These are phyloP conservation scores for Cladopsammia gracilis DNA, from an alignment of 64 coral and sea anemone species.

Conservation along the genomic window DNA sequence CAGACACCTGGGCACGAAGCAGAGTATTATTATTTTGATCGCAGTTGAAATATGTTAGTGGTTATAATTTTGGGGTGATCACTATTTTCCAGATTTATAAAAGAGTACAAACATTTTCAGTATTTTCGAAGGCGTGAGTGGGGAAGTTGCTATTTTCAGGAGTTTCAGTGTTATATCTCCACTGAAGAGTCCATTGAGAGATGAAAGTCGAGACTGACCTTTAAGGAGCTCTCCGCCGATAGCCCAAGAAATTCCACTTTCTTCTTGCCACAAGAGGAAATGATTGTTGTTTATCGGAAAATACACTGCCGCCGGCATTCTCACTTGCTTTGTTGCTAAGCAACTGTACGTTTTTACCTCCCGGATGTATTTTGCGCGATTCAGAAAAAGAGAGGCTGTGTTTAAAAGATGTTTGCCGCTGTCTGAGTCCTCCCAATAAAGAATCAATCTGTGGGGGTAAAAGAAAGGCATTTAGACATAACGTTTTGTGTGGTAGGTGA, in stretches of 20 bases:
- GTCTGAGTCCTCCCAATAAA: slow-evolving; percentile 86
- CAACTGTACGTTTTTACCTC: slow-evolving; percentile 58
- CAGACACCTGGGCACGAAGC: too few relatives aligned
- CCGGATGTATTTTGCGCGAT: slow-evolving; percentile 9
- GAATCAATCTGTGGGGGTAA: slow-evolving; percentile 50
- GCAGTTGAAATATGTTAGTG: too few relatives aligned
- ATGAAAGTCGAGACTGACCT: background rate
- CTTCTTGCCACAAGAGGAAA: slow-evolving; percentile 86
- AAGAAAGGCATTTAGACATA: background rate
- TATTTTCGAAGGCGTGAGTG: too few relatives aligned
- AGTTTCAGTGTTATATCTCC: background rate
- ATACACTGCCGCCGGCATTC: slow-evolving; percentile 66
- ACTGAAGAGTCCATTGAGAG: background rate
- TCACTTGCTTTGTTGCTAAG: slow-evolving; percentile 46
- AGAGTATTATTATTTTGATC: too few relatives aligned
- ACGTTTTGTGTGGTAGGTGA: too few relatives aligned
- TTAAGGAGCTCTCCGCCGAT: slow-evolving; percentile 82
- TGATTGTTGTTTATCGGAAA: slow-evolving; percentile 60
- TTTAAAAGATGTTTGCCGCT: slow-evolving; percentile 58
- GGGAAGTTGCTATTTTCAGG: background rate
- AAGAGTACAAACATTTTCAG: too few relatives aligned
- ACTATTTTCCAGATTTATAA: too few relatives aligned
- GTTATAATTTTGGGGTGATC: too few relatives aligned
- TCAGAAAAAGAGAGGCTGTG: slow-evolving; percentile 51
- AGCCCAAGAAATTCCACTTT: slow-evolving; percentile 42